These are phyloP conservation scores for Coregonus suidteri DNA, from an alignment of 2,797 vertebrate genomes.

Conservation along the genomic window DNA sequence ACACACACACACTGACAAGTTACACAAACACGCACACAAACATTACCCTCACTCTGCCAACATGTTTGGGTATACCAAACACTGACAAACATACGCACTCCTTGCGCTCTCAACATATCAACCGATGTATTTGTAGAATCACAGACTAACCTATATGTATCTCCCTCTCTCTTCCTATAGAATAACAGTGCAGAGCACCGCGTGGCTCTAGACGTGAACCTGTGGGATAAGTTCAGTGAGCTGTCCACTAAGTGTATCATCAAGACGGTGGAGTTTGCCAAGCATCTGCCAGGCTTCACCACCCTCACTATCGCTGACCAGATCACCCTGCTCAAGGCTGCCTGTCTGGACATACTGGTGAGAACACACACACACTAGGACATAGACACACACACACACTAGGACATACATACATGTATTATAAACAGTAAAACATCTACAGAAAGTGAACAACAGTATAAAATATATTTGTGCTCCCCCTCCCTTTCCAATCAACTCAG, in stretches of 20 bases:
- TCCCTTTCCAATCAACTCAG: too few relatives aligned
- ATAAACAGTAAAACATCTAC: too few relatives aligned
- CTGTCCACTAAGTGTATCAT: constrained; percentile 98
- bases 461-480: too few relatives aligned
- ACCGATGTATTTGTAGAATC: constrained; percentile 35
- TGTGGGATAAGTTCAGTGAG: constrained; percentile 99
- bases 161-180: constrained; percentile 70
- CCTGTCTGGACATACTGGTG: constrained; percentile 97
- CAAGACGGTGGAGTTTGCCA: constrained; percentile 97
- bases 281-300: constrained; percentile 95
- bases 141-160: constrained; percentile 70
- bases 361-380: background rate
- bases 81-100: background rate
- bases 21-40: background rate
- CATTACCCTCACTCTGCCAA: background rate
- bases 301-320: constrained; percentile 95
- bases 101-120: background rate
- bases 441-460: too few relatives aligned
- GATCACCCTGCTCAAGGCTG: constrained; percentile 96
- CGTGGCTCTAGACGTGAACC: constrained; percentile 89
- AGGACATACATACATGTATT: too few relatives aligned
- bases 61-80: background rate
- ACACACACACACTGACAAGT: background rate
- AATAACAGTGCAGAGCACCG: constrained; percentile 92
- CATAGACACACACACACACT: too few relatives aligned